Conservation (phyloP, 1,140 invertebrate species). For the Pseudoatta argentina region DNA sequence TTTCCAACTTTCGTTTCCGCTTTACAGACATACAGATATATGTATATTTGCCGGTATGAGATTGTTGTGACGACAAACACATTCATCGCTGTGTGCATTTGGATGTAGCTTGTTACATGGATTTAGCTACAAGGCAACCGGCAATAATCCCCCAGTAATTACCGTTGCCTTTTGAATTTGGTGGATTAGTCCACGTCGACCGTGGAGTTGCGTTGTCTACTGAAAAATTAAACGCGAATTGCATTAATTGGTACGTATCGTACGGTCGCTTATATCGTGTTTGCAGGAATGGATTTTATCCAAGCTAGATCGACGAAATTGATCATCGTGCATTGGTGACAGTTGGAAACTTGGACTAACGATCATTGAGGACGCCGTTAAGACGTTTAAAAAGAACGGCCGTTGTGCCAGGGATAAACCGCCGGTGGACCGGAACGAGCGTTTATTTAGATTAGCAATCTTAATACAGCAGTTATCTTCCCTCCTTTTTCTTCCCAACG, state of each 20-base stretch:
- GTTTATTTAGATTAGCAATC: constrained; percentile 78
- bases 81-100: neutral
- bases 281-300: constrained; percentile 7
- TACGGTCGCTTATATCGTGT: constrained; percentile 1
- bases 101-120: constrained; percentile 43
- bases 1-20: neutral
- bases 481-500: constrained; percentile 37
- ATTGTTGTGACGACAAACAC: neutral
- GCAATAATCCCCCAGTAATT: constrained; percentile 62
- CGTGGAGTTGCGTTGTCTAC: constrained; percentile 21
- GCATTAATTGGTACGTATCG: constrained; percentile 63
- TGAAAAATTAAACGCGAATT: constrained; percentile 72
- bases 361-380: constrained; percentile 67
- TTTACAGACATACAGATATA: neutral
- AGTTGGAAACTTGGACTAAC: constrained; percentile 44
- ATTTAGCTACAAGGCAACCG: constrained; percentile 44
- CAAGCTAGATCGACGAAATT: neutral
- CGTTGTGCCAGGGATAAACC: constrained; percentile 63
- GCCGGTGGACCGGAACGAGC: constrained; percentile 73
- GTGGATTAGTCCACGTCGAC: constrained; percentile 58
- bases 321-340: constrained; percentile 1
- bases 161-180: constrained; percentile 60
- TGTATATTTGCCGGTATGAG: neutral
- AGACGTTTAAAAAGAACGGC: constrained; percentile 66
- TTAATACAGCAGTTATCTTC: constrained; percentile 76